Evolutionary conservation across 1,140 invertebrate species (phyloP), one percentile per base, ranked within the genome.

Genomic region (Eumeta japonica): DNA sequence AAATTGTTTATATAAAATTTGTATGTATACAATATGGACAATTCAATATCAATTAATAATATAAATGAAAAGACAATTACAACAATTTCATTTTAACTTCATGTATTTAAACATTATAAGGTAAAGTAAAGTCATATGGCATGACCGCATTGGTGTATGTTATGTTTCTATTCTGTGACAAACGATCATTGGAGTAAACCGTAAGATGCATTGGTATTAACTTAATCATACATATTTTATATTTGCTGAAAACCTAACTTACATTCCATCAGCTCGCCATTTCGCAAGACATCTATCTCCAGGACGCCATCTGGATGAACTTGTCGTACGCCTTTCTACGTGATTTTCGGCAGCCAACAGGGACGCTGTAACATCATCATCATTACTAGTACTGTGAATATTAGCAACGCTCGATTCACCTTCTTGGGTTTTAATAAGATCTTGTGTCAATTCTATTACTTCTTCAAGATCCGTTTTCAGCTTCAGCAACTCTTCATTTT

Each of bases 401-500:
- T 35, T 7, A 5, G 9, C 4, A 12, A 4, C 12, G 34, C 79
- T 79, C 39, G 81, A 80, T 63, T 89, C 87, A 75, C 86, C 84
- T 45, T 89, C 83, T 75, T 92, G 89, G 48, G 85, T 87, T 78
- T 87, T 86, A 50, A 93, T 85, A 29, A 97, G 80, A 76, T 97
- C 92, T 57, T 86, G 81, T 29, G 93, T 96, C 47, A 97, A 75
- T 52, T 89, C 85, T 53, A 97, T 95, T 44, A 97, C 93, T 81
- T 97, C 93, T 72, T 92, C 83, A 28, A 93, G 78, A 79, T 97
- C 94, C 83, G 81, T 5, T 79, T 94, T 94, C 9, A 98, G 73
- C 76, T 95, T 97, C 35, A 89, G 72, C 10, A 97, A 75, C 74
- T 98, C 94, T 60, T 90, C 86, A 81, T 95, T 96, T 37, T 84